A percentile compares a stretch with the other conserved stretches of the same genome.
Conservation (phyloP, 2,888 invertebrate species). For the Drosophila anomelani region DNA sequence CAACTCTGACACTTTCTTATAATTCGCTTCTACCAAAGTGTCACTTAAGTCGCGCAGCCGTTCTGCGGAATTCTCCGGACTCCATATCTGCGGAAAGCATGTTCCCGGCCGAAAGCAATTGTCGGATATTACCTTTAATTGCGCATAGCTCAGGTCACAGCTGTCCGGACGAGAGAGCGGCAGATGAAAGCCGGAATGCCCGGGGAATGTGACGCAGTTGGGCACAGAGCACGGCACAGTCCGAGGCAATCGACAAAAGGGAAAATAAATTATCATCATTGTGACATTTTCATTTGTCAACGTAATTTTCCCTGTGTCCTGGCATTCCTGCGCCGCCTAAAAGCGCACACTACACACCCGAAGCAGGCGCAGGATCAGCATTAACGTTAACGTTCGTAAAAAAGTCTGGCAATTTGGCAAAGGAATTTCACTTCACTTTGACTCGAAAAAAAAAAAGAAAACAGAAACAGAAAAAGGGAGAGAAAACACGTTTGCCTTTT, state of each 20-base stretch:
- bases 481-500: conserved; percentile 44
- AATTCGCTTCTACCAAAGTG: neutral
- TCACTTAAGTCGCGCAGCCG: neutral
- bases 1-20: neutral
- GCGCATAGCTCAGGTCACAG: conserved; percentile 55
- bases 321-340: conserved; percentile 58
- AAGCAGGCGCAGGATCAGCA: conserved; percentile 43
- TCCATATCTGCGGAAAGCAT: conserved; percentile 5
- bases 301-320: conserved; percentile 69
- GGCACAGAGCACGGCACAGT: conserved; percentile 3
- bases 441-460: conserved; percentile 14
- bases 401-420: conserved; percentile 58
- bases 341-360: conserved; percentile 60
- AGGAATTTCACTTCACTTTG: conserved; percentile 62
- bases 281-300: conserved; percentile 78
- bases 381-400: conserved; percentile 13
- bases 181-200: conserved; percentile 65
- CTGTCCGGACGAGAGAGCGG: conserved; percentile 15
- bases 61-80: neutral
- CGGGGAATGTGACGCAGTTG: conserved; percentile 48
- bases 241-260: conserved; percentile 67
- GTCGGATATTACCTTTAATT: conserved; percentile 62
- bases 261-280: conserved; percentile 77
- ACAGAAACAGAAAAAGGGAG: neutral
- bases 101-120: conserved; percentile 29